A percentile compares a stretch with the other conserved stretches of the same genome.
Conservation (phyloP, 2,888 invertebrate genomes). For the Nipponacmea schrenckii region DNA sequence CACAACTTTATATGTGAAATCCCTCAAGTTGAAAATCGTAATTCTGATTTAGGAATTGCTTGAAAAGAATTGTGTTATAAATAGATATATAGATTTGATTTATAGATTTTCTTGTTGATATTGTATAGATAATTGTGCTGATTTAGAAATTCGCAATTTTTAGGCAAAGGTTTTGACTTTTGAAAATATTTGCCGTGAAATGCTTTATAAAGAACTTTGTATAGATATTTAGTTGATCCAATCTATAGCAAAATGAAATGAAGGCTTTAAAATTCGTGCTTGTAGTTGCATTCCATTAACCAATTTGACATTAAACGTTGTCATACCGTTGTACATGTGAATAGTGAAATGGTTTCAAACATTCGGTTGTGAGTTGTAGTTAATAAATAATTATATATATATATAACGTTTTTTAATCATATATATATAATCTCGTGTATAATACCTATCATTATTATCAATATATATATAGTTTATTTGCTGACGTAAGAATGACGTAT, state of each 20-base stretch:
- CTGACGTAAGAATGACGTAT: background rate
- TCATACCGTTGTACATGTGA: background rate
- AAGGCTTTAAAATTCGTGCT: background rate
- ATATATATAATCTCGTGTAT: conserved; percentile 4
- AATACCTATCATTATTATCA: background rate
- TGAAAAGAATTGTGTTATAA: too few relatives aligned
- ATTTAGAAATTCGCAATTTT: too few relatives aligned
- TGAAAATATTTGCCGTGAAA: too few relatives aligned
- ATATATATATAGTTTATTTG: background rate
- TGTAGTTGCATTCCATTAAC: background rate
- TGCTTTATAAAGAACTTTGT: background rate
- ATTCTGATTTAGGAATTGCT: too few relatives aligned
- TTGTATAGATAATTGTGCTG: too few relatives aligned
- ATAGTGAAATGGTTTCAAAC: conserved; percentile 1
- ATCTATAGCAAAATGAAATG: background rate
- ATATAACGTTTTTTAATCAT: background rate
- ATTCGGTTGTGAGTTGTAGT: background rate
- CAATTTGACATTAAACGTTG: background rate
- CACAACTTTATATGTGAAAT: too few relatives aligned
- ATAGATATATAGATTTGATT: too few relatives aligned
- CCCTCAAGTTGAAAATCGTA: too few relatives aligned
- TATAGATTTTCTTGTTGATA: too few relatives aligned
- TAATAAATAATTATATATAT: conserved; percentile 9
- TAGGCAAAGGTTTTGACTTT: too few relatives aligned
- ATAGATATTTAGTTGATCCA: background rate